Evolutionary conservation across 2,113 vertebrate genomes (phyloP).

Genomic region (Nothocercus julius): DNA sequence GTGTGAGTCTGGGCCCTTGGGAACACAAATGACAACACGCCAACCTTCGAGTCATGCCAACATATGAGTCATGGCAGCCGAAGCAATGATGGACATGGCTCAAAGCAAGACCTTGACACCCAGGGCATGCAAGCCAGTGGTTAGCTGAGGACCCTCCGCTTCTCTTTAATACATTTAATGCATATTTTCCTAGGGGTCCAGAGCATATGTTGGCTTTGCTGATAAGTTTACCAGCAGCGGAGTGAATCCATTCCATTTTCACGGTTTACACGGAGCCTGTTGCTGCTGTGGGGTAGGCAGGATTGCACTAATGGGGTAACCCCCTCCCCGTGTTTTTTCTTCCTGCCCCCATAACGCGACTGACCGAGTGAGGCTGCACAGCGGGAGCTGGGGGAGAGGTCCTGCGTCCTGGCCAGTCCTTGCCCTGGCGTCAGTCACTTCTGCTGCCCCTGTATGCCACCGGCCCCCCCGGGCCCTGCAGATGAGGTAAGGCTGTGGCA

Average conservation of each 20-base stretch:
- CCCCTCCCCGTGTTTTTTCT: neutral
- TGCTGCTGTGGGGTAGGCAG: neutral
- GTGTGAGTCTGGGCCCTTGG: neutral
- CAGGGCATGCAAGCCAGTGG: neutral
- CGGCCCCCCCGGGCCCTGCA: neutral
- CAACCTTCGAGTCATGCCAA: neutral
- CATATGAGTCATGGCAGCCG: fast-evolving
- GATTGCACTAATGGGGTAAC: neutral
- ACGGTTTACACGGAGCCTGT: neutral
- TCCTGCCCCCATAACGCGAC: fast-evolving
- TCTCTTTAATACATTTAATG: neutral
- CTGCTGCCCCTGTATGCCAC: neutral
- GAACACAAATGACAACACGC: neutral
- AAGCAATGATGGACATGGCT: neutral
- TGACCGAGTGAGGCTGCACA: fast-evolving
- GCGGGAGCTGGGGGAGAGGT: neutral
- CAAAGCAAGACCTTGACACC: neutral
- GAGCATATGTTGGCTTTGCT: neutral
- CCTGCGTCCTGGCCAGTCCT: neutral
- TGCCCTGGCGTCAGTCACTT: neutral
- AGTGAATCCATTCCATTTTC: neutral
- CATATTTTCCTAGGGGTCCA: neutral
- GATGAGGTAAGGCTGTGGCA: constrained; percentile 45
- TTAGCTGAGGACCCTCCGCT: constrained; percentile 22
- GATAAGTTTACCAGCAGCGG: constrained; percentile 45